These are phyloP conservation scores for Arctopsyche grandis DNA, from an alignment of 1,140 invertebrate species.

Conservation along the genomic window DNA sequence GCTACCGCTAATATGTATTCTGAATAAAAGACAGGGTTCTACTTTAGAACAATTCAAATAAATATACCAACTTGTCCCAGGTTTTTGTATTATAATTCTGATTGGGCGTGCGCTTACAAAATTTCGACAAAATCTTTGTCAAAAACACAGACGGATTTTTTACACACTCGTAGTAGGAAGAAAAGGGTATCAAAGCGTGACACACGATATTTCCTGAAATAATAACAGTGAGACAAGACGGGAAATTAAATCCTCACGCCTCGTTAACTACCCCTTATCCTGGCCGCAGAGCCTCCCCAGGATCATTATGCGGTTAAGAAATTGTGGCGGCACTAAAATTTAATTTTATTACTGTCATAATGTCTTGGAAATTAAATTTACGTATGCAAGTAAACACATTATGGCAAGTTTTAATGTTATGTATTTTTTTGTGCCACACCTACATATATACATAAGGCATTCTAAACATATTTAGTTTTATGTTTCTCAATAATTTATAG, in stretches of 20 bases:
- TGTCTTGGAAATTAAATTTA: neutral
- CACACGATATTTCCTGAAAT: neutral
- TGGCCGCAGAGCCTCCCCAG: neutral
- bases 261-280: slow-evolving; percentile 39
- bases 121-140: too few species aligned
- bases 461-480: too few species aligned
- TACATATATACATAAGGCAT: too few species aligned
- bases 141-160: neutral
- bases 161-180: neutral
- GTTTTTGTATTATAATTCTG: too few species aligned
- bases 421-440: too few species aligned
- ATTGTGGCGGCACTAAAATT: slow-evolving; percentile 20
- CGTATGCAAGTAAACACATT: neutral
- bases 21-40: too few species aligned
- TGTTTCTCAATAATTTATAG: too few species aligned
- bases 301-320: slow-evolving; percentile 28
- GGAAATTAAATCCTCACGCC: slow-evolving; percentile 43
- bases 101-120: too few species aligned
- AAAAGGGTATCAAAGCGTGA: neutral
- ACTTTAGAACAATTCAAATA: too few species aligned
- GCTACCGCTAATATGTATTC: too few species aligned
- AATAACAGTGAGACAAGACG: neutral
- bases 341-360: slow-evolving; percentile 35
- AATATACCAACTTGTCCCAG: too few species aligned
- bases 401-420: neutral